A percentile compares a stretch with the other conserved stretches of the same genome.
phyloP scores from a whole-genome alignment of 2,113 vertebrate genomes.

The Thalassarche chlororhynchos region DNA sequence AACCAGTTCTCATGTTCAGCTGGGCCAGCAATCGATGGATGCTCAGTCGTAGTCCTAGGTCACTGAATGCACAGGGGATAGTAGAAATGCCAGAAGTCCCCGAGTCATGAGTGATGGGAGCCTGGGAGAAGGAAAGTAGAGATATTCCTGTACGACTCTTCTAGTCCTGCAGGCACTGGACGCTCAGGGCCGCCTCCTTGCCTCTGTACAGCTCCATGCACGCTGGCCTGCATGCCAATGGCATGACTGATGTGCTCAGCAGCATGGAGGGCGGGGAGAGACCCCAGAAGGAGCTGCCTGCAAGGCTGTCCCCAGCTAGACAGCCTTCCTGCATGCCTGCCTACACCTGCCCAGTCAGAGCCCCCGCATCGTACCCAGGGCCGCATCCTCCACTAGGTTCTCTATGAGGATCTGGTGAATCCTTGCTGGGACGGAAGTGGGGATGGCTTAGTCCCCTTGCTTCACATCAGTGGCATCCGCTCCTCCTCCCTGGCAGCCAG shows the following conservation, averaged over 20 bases:
- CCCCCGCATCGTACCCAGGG: too few relatives aligned
- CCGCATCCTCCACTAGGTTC: accelerated
- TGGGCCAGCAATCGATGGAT: not conserved
- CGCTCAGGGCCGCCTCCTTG: not conserved
- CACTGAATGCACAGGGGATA: not conserved
- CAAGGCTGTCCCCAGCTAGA: too few relatives aligned
- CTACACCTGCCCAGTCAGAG: not conserved
- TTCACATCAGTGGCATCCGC: accelerated
- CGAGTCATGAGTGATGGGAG: accelerated
- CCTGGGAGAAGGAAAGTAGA: not conserved
- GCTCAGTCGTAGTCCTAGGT: not conserved
- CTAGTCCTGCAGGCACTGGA: accelerated
- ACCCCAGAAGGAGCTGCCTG: not conserved
- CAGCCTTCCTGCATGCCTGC: not conserved
- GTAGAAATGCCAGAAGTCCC: not conserved
- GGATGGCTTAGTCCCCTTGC: not conserved
- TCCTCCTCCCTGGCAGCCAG: not conserved
- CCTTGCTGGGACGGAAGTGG: not conserved
- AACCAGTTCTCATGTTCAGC: accelerated
- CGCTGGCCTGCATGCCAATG: accelerated
- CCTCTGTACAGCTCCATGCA: not conserved
- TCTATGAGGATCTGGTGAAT: accelerated
- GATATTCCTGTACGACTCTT: too few relatives aligned
- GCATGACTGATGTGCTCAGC: accelerated
- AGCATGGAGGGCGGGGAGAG: accelerated